phyloP scores from a whole-genome alignment of 2,888 invertebrate species.

The Drosophila conformis region DNA sequence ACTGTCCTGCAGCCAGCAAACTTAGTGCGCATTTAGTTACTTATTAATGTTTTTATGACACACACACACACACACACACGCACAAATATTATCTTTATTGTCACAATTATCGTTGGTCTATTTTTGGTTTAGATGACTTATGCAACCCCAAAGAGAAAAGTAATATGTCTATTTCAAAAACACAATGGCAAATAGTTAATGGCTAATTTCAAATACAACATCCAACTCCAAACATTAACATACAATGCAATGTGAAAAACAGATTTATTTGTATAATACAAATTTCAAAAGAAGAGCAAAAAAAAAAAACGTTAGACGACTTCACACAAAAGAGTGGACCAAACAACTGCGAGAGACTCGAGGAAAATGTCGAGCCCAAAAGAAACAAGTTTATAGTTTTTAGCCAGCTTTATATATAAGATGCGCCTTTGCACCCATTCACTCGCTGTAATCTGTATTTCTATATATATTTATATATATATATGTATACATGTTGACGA shows the following conservation, averaged over 20 bases:
- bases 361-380: slow-evolving; percentile 51
- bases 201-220: slow-evolving; percentile 39
- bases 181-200: slow-evolving; percentile 45
- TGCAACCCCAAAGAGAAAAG: slow-evolving; percentile 14
- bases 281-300: slow-evolving; percentile 55
- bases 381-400: slow-evolving; percentile 67
- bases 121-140: slow-evolving; percentile 29
- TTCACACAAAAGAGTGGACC: slow-evolving; percentile 51
- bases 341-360: slow-evolving; percentile 17
- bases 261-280: slow-evolving; percentile 9
- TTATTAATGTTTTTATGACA: slow-evolving; percentile 2
- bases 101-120: slow-evolving; percentile 38
- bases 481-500: slow-evolving; percentile 27
- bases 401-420: slow-evolving; percentile 29
- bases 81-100: slow-evolving; percentile 37
- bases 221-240: slow-evolving; percentile 49
- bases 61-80: slow-evolving; percentile 4
- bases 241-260: slow-evolving; percentile 58
- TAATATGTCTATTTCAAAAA: slow-evolving; percentile 22
- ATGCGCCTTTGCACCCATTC: slow-evolving; percentile 42
- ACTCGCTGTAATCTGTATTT: slow-evolving; percentile 8
- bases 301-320: slow-evolving; percentile 28
- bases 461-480: too few relatives aligned
- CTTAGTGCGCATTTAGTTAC: slow-evolving; percentile 13
- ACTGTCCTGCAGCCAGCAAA: slow-evolving; percentile 4